These are phyloP conservation scores for Spodoptera litura DNA, from an alignment of 1,140 invertebrate genomes.

Conservation along the genomic window DNA sequence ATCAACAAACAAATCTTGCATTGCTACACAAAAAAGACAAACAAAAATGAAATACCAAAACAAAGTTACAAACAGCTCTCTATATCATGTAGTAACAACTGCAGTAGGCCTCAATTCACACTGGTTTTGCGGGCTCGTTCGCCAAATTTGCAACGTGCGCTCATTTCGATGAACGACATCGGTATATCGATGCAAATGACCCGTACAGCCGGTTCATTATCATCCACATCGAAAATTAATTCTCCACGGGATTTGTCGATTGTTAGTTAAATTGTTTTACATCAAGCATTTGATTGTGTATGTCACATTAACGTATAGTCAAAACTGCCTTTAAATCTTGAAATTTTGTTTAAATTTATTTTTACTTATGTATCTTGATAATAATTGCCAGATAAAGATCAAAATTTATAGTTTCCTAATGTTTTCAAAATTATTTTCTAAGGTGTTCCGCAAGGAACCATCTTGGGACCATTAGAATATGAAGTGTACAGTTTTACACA, in stretches of 20 bases:
- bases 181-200: constrained; percentile 73
- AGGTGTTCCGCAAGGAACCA: neutral
- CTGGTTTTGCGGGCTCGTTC: constrained; percentile 49
- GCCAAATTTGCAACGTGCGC: constrained; percentile 63
- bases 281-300: constrained; percentile 55
- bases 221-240: constrained; percentile 72
- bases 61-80: constrained; percentile 9
- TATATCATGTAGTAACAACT: constrained; percentile 25
- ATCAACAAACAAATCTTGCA: no score
- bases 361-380: neutral
- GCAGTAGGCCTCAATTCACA: constrained; percentile 24
- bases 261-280: constrained; percentile 66
- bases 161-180: constrained; percentile 64
- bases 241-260: constrained; percentile 59
- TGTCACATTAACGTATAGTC: constrained; percentile 44
- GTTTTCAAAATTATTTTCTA: neutral
- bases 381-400: neutral
- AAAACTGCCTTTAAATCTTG: neutral
- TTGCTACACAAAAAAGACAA: neutral
- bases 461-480: neutral
- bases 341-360: neutral
- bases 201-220: constrained; percentile 69
- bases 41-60: neutral
- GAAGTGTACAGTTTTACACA: no score
- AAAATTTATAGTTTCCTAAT: neutral